Base-by-base conservation (phyloP, 2,797 vertebrate genomes). In the Pangasius djambal region DNA sequence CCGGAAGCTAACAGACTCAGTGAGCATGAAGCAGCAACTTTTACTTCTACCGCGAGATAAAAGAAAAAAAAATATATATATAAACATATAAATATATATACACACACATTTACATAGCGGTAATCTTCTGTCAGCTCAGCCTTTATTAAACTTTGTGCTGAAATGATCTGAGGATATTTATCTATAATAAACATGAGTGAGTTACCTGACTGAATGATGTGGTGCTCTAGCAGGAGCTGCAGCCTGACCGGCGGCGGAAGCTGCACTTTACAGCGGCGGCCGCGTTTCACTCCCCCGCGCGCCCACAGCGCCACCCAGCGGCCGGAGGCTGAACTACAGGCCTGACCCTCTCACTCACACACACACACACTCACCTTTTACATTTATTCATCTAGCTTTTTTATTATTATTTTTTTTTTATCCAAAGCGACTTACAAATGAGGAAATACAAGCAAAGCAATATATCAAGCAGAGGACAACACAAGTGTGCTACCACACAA, bases 11-110 rank as follows among this genome's bases (percentile, higher is more conserved):
- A 81, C 31, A 37, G 28, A 34, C 16, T 57, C 31, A 44, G 48
- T 48, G 72, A 91, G 91, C 92, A 92, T 92, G 92, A 92, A 92
- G 91, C 92, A 92, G 92, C 92, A 92, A 92, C 89, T 92, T 92
- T 92, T 85, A 40, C 57, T 48, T 52, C 52, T 28, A 18, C 52
- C 50, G 65, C 48, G 57, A 61, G 40, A 40, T 8, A 13, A 12
- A 44, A 28, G 20, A 15, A n/a, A 48, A 6, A 61, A 25, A 44
- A 28, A 6, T 52, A 20, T 20, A 83, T 18, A 40, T 28, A 4
- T 6, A 48, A 6, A 44, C 4, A 40, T 3, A 40, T 40, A 40
- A 40, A 40, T 40, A 40, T 40, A 44, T 44, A 44, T 44, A 7
- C 9, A 2, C 10, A 2, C 10, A 81, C 5, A 31, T 6, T 59